Evolutionary conservation across 2,888 invertebrate species (phyloP).

Genomic region (Hypselothyrea guttata): DNA sequence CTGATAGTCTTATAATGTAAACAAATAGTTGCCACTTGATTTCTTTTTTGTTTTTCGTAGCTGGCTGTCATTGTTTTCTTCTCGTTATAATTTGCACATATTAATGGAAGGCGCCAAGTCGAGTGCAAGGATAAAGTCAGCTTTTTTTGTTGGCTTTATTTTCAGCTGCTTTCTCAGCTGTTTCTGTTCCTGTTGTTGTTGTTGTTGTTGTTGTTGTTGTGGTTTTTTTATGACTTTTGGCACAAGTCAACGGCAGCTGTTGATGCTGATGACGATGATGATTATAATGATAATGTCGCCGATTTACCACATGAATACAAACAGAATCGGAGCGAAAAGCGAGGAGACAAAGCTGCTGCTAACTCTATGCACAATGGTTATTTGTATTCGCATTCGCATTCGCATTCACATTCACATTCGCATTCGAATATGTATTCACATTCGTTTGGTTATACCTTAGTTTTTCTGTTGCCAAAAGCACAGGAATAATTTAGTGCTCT

Average conservation of each 20-base stretch:
- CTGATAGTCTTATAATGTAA: too few species aligned
- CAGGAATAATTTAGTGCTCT: conserved; percentile 73
- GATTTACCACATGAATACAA: conserved; percentile 67
- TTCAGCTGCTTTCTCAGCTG: conserved; percentile 27
- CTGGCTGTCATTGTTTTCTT: conserved; percentile 13
- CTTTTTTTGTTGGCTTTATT: conserved; percentile 6
- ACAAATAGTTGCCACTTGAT: too few species aligned
- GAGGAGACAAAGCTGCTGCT: conserved; percentile 16
- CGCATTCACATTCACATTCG: conserved; percentile 10
- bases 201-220: neutral
- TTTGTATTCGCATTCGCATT: conserved; percentile 13
- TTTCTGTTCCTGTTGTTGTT: neutral
- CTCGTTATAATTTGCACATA: conserved; percentile 49
- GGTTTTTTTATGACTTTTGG: conserved; percentile 56
- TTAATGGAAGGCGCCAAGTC: conserved; percentile 46
- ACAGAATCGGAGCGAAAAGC: conserved; percentile 9
- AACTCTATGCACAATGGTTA: conserved; percentile 30
- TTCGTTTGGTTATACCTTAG: conserved; percentile 27
- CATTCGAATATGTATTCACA: conserved; percentile 5
- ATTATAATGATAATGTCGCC: conserved; percentile 56
- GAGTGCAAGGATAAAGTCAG: conserved; percentile 22
- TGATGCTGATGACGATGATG: conserved; percentile 43
- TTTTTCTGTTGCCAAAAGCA: conserved; percentile 34
- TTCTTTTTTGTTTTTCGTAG: neutral
- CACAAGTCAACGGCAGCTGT: conserved; percentile 40